Conservation (phyloP, 2,888 invertebrate genomes). For the Macrosiphum euphorbiae region DNA sequence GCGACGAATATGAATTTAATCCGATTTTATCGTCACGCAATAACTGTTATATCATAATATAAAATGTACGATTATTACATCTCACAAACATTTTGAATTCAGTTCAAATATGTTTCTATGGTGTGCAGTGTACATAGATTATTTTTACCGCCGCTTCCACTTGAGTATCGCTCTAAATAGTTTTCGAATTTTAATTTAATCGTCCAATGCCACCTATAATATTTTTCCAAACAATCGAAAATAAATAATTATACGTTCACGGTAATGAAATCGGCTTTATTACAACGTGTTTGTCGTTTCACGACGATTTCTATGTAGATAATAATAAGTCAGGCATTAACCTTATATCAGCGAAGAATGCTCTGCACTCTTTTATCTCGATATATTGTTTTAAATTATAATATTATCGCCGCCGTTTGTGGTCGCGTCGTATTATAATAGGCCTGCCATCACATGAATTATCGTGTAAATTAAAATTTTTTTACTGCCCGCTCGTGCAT, state of each 20-base stretch:
- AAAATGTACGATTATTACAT: not conserved
- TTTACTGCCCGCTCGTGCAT: slow-evolving; percentile 8
- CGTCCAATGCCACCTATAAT: not conserved
- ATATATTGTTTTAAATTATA: not conserved
- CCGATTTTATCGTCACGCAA: not conserved
- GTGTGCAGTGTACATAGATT: not conserved
- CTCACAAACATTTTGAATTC: not conserved
- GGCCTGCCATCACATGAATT: not conserved
- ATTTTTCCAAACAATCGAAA: not conserved
- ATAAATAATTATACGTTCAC: not conserved
- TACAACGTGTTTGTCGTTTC: not conserved
- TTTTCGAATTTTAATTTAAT: not conserved
- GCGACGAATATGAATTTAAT: not conserved
- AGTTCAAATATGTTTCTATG: not conserved
- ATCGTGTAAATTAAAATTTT: not conserved
- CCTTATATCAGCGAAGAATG: not conserved
- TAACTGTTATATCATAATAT: not conserved
- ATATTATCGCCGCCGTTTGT: too few relatives aligned
- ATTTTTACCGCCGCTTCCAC: not conserved
- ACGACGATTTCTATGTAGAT: not conserved
- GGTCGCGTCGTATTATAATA: not conserved
- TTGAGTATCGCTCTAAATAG: not conserved
- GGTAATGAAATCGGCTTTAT: not conserved
- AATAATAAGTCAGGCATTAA: not conserved
- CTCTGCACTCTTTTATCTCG: not conserved